These are phyloP conservation scores for Drosophila tristis DNA, from an alignment of 1,140 invertebrate species.

Conservation along the genomic window DNA sequence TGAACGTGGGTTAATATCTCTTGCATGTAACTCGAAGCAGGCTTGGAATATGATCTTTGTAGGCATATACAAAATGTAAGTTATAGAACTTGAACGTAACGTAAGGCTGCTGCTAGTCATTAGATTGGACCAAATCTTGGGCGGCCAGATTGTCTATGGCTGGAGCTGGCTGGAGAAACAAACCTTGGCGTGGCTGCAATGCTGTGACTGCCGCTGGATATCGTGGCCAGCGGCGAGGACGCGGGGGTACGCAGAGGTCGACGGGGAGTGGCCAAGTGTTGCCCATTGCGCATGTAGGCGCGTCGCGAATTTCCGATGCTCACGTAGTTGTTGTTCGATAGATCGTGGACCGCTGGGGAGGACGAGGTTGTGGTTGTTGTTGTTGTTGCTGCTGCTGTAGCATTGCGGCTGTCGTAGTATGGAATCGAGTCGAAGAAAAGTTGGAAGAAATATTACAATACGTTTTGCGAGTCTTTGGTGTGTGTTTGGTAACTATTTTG, in stretches of 20 bases:
- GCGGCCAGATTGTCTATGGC: background rate
- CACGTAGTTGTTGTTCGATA: slow-evolving; percentile 65
- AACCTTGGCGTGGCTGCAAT: slow-evolving; percentile 77
- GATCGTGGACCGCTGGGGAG: slow-evolving; percentile 47
- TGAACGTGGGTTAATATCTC: too few species aligned
- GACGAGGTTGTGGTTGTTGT: slow-evolving; percentile 44
- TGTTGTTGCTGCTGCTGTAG: slow-evolving; percentile 39
- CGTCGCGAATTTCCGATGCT: slow-evolving; percentile 48
- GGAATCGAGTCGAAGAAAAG: slow-evolving; percentile 76
- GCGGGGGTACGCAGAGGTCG: slow-evolving; percentile 77
- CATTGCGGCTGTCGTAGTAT: slow-evolving; percentile 56
- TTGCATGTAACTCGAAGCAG: too few species aligned
- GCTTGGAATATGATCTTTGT: too few species aligned
- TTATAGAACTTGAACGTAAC: too few species aligned
- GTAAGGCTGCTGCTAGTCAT: too few species aligned
- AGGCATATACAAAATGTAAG: too few species aligned
- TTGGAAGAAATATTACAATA: slow-evolving; percentile 71
- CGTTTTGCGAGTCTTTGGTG: slow-evolving; percentile 8
- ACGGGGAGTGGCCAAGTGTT: slow-evolving; percentile 68
- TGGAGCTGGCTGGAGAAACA: slow-evolving; percentile 53
- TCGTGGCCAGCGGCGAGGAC: slow-evolving; percentile 79
- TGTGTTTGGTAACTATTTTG: slow-evolving; percentile 8
- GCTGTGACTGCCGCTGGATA: slow-evolving; percentile 70
- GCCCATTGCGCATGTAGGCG: slow-evolving; percentile 57
- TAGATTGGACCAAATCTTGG: too few species aligned